Base-by-base conservation (phyloP, 1,140 invertebrate species). In the Ceratina calcarata region DNA sequence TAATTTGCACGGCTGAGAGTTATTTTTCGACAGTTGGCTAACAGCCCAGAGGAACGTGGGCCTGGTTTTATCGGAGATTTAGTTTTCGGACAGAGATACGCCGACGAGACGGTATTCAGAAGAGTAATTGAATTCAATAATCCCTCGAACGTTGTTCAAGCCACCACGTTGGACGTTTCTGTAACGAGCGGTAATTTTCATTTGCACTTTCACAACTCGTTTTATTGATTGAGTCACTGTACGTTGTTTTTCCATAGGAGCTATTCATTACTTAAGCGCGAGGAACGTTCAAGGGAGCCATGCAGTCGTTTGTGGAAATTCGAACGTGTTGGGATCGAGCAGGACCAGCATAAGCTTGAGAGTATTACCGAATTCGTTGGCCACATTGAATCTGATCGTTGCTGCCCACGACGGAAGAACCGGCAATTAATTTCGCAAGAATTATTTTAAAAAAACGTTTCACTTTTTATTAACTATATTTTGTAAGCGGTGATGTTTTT, bases 11-110 rank as follows among this genome's bases (percentile, higher is more conserved):
- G 3, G 6, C 37, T 45, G 10, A 45, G 37, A 45, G 7, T 60
- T 13, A 24, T 12, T 8, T n/a, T 16, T 65, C 4, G 20, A 45
- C 18, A 87, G 82, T 51, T 77, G 64, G 84, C 60, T 75, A n/a
- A 51, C 2, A 55, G 60, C n/a, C 61, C 55, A 3, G 69, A 84
- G 8, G 82, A 88, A 22, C 70, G 81, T 8, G 85, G 75, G 49
- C 69, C 37, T 24, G 79, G 81, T 67, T 92, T 92, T 60, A 90
- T 92, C 55, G 91, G 91, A 3, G 91, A 92, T 71, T 64, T 92
- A 2, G 62, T 80, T 18, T 69, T 90, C 58, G 91, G 91, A 16
- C 73, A 85, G 67, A 87, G 82, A 66, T 88, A 73, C 32, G 20
- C 89, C 8, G 89, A 91, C 24, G 91, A 92, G 83, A 88, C 83